Base-by-base conservation (phyloP, 2,113 vertebrate species). In the Nyctereutes procyonoides region DNA sequence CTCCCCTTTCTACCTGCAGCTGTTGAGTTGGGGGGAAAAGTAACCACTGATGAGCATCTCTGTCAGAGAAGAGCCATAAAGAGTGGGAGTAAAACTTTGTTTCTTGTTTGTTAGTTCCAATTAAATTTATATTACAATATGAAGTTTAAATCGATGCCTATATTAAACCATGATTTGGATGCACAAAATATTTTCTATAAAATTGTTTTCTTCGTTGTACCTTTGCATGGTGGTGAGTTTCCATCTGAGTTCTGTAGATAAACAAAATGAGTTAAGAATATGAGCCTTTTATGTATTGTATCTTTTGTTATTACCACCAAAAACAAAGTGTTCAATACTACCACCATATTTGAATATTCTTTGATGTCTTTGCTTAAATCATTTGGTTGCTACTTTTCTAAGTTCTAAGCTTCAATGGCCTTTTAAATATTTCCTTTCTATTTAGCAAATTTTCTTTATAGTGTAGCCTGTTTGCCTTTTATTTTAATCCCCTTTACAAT, bases 381-480 rank as follows among this genome's bases (percentile, higher is more conserved):
- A 30, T 53, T 93, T 95, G 67, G 55, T 74, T 6, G 73, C 11
- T 35, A 28, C 28, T 95, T 92, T 88, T 8, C 28, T 85, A 88
- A 32, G 5, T 51, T 92, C 30, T 11, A 62, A 56, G 11, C 58
- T 83, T 20, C 1, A 74, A 17, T 94, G 32, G 28, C 9, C 63
- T 94, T 90, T 95, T 51, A 96, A 80, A 51, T 88, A 55, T 81
- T 82, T 93, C 58, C 28, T 84, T 96, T 74, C 65, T 3, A 43
- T 28, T 91, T 48, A 13, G 17, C 26, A 16, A 93, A 77, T 89
- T 94, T 24, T 93, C 58, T 93, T 81, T 81, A 48, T n/a, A 62
- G n/a, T 87, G 93, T n/a, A 88, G 30, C n/a, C 7, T 83, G 10
- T 79, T 92, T 92, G 19, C 17, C 10, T 89, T 7, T 62, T 77